Base-by-base conservation (phyloP, 1,140 invertebrate species). In the Hyles euphorbiae region DNA sequence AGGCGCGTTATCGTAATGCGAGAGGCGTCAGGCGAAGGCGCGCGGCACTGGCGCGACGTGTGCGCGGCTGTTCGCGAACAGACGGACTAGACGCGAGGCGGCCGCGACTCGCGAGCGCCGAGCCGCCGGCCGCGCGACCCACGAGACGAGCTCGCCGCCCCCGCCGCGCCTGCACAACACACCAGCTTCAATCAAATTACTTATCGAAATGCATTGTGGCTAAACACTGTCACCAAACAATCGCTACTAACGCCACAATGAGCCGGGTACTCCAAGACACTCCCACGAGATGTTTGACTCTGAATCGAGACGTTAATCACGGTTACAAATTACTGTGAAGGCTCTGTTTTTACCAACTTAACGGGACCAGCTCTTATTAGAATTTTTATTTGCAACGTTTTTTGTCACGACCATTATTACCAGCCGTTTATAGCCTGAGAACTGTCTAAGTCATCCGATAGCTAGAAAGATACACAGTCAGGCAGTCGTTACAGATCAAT, bases 171-270 rank as follows among this genome's bases (percentile, higher is more conserved):
- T 56, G 67, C 68, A 53, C 71, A 65, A 64, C 67, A 70, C 65
- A 76, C 72, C 70, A 65, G 61, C 72, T 67, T 63, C 68, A 82
- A 83, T 83, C 78, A 74, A 78, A 87, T 86, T 78, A 81, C 74
- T 83, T 83, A 81, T 77, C 77, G 70, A 78, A 79, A 67, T 65
- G 67, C 66, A 78, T 71, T 76, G 75, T 77, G 63, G 50, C 68
- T 59, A 65, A 61, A 64, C 55, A 68, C 64, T 60, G 74, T 78
- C 74, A 78, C 64, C 61, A 71, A 74, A 77, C 67, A 74, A 79
- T 58, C 70, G 59, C 68, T 72, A 64, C 69, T 70, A 72, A 43
- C 65, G 50, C 53, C 56, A 74, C 70, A 78, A 76, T 74, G 58
- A 58, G 49, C 48, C 22, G 22, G 47, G 36, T 40, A 40, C 5